Conservation (phyloP, 2,797 vertebrate genomes). For the Xyrichtys novacula region DNA sequence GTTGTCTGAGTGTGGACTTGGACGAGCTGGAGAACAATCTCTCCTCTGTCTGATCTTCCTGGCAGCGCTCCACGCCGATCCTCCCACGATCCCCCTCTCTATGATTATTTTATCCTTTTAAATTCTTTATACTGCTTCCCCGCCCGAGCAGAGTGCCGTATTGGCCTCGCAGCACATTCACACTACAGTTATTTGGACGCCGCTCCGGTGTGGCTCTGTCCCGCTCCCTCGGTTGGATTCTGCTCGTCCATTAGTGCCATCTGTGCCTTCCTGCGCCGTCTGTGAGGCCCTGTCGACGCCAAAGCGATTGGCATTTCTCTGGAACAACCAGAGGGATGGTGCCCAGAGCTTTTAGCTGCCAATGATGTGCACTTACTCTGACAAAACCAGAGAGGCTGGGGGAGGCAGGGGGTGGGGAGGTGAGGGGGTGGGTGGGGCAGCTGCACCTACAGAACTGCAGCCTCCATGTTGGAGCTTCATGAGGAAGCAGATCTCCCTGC, state of each 20-base stretch:
- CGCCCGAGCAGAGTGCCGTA: slow-evolving; percentile 69
- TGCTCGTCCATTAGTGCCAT: slow-evolving; percentile 99
- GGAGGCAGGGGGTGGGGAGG: slow-evolving; percentile 18
- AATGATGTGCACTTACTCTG: slow-evolving; percentile 86
- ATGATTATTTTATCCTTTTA: slow-evolving; percentile 83
- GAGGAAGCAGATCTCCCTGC: slow-evolving; percentile 54
- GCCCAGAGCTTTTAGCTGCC: slow-evolving; percentile 85
- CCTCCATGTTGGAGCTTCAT: slow-evolving; percentile 52
- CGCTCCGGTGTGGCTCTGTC: slow-evolving; percentile 90
- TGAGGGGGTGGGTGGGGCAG: slow-evolving; percentile 62
- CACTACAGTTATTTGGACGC: slow-evolving; percentile 96
- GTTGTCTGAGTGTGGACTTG: slow-evolving; percentile 61
- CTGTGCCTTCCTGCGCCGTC: slow-evolving; percentile 97
- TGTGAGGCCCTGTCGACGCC: slow-evolving; percentile 92
- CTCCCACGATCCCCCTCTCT: slow-evolving; percentile 67
- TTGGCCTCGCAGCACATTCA: slow-evolving; percentile 81
- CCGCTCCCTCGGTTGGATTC: slow-evolving; percentile 95
- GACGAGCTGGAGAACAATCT: slow-evolving; percentile 65
- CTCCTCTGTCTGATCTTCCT: slow-evolving; percentile 74
- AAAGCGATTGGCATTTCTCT: slow-evolving; percentile 98
- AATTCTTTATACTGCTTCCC: slow-evolving; percentile 80
- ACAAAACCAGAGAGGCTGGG: slow-evolving; percentile 65
- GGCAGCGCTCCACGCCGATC: slow-evolving; percentile 69
- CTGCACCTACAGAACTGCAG: slow-evolving; percentile 76
- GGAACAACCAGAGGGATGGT: slow-evolving; percentile 86